These are phyloP conservation scores for Caenorhabditis virilis DNA, from an alignment of 2,888 invertebrate species.

Conservation along the genomic window DNA sequence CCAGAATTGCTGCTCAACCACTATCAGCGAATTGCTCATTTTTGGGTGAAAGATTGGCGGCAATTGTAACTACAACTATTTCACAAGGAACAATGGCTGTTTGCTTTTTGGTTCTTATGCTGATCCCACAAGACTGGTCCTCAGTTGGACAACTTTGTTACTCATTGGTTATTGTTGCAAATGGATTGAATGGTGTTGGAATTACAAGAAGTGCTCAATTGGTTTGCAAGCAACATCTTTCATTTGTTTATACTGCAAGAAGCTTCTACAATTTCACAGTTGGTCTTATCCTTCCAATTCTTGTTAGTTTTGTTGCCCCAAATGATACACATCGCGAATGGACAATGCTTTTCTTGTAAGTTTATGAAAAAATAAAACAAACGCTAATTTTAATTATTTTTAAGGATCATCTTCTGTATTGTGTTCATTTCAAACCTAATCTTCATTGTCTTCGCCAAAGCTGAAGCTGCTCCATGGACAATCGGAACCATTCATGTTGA, in stretches of 20 bases:
- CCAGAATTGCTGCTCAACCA: slow-evolving; percentile 38
- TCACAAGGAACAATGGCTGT: slow-evolving; percentile 41
- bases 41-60: slow-evolving; percentile 41
- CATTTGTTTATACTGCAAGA: slow-evolving; percentile 38
- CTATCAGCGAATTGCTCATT: slow-evolving; percentile 37
- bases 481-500: too few species aligned
- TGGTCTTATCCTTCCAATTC: slow-evolving; percentile 31
- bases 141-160: slow-evolving; percentile 39
- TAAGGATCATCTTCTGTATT: slow-evolving; percentile 38
- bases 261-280: slow-evolving; percentile 28
- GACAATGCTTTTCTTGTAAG: slow-evolving; percentile 38
- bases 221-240: slow-evolving; percentile 40
- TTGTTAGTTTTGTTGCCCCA: slow-evolving; percentile 37
- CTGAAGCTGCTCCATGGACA: slow-evolving; percentile 41
- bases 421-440: slow-evolving; percentile 42
- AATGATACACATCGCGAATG: slow-evolving; percentile 39
- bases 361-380: neutral
- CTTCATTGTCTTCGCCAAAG: slow-evolving; percentile 36
- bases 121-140: slow-evolving; percentile 36
- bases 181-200: slow-evolving; percentile 44
- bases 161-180: slow-evolving; percentile 40
- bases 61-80: slow-evolving; percentile 37
- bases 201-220: slow-evolving; percentile 41
- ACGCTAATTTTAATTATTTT: slow-evolving; percentile 4
- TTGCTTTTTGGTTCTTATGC: slow-evolving; percentile 37